phyloP scores from a whole-genome alignment of 2,797 vertebrate genomes.

The Garrulus glandarius region DNA sequence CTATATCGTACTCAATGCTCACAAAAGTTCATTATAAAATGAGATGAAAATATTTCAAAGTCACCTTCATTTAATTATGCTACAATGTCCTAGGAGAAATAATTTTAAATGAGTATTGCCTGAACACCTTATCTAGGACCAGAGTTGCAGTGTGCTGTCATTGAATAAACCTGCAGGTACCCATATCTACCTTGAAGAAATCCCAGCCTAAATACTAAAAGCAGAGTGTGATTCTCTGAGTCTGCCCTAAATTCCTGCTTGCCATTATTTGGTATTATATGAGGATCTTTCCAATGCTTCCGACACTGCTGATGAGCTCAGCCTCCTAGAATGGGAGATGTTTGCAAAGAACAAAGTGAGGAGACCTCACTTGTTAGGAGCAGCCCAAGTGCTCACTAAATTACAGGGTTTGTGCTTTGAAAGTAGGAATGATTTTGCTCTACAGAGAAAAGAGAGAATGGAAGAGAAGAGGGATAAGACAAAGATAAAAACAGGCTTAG shows the following conservation, averaged over 20 bases:
- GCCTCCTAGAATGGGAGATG: not conserved
- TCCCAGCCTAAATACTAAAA: not conserved
- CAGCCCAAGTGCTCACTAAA: not conserved
- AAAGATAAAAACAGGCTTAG: not conserved
- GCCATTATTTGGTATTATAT: not conserved
- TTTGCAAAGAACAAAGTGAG: not conserved
- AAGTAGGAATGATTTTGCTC: not conserved
- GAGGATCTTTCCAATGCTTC: not conserved
- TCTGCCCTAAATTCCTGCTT: not conserved
- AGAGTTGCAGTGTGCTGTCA: not conserved
- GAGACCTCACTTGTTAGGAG: not conserved
- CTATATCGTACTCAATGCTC: not conserved
- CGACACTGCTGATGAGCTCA: not conserved
- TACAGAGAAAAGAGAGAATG: not conserved
- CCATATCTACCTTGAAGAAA: not conserved
- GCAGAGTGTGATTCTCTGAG: not conserved
- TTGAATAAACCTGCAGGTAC: not conserved
- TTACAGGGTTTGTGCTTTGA: not conserved
- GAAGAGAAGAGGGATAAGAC: not conserved
- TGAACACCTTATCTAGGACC: not conserved
- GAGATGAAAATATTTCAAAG: not conserved
- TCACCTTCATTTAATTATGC: not conserved
- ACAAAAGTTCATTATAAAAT: not conserved
- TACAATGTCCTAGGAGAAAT: not conserved
- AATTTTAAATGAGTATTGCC: not conserved